A percentile compares a stretch with the other conserved stretches of the same genome.
phyloP scores from a whole-genome alignment of 2,888 invertebrate species.

The Tethea ocularis region DNA sequence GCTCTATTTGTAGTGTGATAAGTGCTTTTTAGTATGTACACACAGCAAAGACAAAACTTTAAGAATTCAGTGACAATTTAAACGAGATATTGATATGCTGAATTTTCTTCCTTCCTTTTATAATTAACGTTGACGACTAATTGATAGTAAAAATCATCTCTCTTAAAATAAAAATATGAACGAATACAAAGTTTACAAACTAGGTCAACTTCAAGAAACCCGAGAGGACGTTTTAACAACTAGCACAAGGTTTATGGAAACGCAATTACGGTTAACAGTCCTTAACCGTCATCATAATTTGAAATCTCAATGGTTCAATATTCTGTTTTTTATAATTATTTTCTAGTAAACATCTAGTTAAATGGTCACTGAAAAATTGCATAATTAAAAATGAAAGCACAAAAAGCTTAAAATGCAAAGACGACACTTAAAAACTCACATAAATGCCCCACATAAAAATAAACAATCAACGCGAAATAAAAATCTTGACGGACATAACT shows the following conservation, averaged over 20 bases:
- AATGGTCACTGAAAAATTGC: constrained; percentile 39
- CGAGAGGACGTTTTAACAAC: too few species aligned
- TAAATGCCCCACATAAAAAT: constrained; percentile 43
- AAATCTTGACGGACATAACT: not conserved
- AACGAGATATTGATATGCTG: too few species aligned
- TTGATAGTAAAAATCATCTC: too few species aligned
- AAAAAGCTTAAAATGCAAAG: constrained; percentile 56
- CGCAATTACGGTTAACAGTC: not conserved
- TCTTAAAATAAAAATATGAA: too few species aligned
- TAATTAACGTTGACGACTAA: too few species aligned
- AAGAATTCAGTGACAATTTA: constrained; percentile 53
- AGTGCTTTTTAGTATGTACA: constrained; percentile 80
- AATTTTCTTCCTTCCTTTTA: too few species aligned
- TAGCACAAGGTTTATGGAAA: too few species aligned
- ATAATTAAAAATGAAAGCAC: constrained; percentile 62
- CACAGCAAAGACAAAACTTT: constrained; percentile 80
- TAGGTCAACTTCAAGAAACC: too few species aligned
- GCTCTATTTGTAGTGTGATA: constrained; percentile 78
- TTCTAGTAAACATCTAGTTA: not conserved
- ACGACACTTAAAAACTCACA: constrained; percentile 40
- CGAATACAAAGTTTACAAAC: too few species aligned
- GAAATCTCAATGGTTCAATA: not conserved
- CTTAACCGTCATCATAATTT: not conserved
- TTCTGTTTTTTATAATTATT: not conserved
- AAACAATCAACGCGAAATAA: constrained; percentile 6